A percentile compares a stretch with the other conserved stretches of the same genome.
Evolutionary conservation across 2,797 vertebrate species (phyloP).

Genomic region (Falco novaeseelandiae): DNA sequence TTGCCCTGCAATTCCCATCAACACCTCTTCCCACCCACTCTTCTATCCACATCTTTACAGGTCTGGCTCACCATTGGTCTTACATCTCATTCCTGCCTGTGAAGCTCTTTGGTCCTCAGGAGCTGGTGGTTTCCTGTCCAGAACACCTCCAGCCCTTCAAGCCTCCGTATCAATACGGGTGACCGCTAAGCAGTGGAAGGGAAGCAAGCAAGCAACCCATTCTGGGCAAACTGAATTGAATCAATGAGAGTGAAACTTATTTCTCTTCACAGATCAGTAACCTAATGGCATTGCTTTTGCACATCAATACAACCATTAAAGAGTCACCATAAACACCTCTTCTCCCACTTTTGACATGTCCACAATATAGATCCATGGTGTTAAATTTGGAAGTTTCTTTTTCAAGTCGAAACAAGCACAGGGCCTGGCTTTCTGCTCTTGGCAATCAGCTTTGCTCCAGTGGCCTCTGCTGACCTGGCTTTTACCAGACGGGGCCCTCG

Average conservation of each 20-base stretch:
- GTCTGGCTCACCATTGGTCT: rapidly evolving
- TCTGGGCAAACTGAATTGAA: not conserved
- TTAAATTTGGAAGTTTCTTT: not conserved
- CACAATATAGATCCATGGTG: not conserved
- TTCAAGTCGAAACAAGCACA: not conserved
- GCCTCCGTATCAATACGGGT: not conserved
- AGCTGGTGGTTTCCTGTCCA: not conserved
- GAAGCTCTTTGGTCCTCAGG: not conserved
- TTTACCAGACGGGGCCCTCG: not conserved
- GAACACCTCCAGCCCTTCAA: not conserved
- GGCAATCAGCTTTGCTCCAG: not conserved
- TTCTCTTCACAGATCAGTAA: not conserved
- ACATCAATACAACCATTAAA: not conserved
- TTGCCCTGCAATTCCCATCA: not conserved
- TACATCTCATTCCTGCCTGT: not conserved
- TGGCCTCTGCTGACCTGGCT: not conserved
- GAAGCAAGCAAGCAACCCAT: not conserved
- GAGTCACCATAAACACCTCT: not conserved
- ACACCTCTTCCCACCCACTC: not conserved
- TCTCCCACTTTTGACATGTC: not conserved
- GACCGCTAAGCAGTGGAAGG: not conserved
- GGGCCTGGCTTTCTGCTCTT: not conserved
- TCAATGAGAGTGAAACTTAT: not conserved
- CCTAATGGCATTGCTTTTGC: not conserved
- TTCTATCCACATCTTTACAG: not conserved